phyloP scores from a whole-genome alignment of 1,140 invertebrate species.

The Pseudomyrmex flavicornis region DNA sequence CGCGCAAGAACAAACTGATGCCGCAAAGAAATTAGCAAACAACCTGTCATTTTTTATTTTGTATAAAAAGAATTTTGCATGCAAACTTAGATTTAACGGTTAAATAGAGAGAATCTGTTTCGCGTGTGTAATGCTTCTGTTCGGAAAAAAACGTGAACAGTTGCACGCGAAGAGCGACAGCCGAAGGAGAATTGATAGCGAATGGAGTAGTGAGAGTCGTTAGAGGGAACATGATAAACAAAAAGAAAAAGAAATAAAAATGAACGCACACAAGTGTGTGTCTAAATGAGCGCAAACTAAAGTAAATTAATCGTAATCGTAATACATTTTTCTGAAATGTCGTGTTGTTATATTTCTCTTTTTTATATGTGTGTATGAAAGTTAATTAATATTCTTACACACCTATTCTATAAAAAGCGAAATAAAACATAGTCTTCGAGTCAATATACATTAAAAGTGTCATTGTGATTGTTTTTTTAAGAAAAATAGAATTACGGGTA shows the following conservation, averaged over 20 bases:
- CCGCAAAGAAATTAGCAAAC: constrained; percentile 44
- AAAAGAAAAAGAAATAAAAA: neutral
- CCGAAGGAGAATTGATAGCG: constrained; percentile 1
- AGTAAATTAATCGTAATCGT: neutral
- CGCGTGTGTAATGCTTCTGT: constrained; percentile 1
- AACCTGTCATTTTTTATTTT: constrained; percentile 9
- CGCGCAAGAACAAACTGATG: constrained; percentile 38
- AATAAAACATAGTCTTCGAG: no score
- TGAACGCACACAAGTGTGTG: no score
- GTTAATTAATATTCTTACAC: no score
- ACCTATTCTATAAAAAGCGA: no score
- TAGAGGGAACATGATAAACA: neutral
- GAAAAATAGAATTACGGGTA: no score
- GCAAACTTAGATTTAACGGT: constrained; percentile 9
- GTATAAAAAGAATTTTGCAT: neutral
- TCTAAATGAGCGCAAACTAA: neutral
- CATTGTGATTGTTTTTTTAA: no score
- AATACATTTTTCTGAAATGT: no score
- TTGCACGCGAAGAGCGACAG: neutral
- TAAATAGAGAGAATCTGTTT: constrained; percentile 21
- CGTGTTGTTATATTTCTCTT: no score
- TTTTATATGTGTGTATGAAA: no score
- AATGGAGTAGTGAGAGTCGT: constrained; percentile 9
- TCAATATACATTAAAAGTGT: no score
- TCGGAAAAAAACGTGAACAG: neutral